Evolutionary conservation across 2,888 invertebrate species (phyloP).

Genomic region (Ochlodes sylvanus): DNA sequence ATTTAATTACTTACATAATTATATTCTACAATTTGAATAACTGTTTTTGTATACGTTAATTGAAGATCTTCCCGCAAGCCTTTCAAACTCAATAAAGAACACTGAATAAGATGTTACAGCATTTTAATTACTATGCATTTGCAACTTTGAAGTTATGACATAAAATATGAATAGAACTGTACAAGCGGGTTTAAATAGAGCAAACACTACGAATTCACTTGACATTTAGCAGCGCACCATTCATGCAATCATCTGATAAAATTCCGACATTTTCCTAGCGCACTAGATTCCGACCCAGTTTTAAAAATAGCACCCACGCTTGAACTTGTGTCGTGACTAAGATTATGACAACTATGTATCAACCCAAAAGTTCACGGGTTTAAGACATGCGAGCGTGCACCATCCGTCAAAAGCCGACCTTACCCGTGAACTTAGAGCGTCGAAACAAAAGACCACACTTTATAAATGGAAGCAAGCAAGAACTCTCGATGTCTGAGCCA

Average conservation of each 20-base stretch:
- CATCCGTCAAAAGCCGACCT: constrained; percentile 38
- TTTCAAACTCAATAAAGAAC: neutral
- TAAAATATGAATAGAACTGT: constrained; percentile 34
- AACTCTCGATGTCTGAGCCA: constrained; percentile 63
- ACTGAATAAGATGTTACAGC: neutral
- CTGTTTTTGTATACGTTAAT: too few relatives aligned
- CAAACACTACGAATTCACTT: constrained; percentile 35
- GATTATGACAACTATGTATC: constrained; percentile 45
- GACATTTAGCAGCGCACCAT: constrained; percentile 36
- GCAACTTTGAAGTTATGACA: constrained; percentile 16
- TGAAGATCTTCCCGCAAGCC: neutral
- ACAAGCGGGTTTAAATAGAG: constrained; percentile 14
- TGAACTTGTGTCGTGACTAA: constrained; percentile 43
- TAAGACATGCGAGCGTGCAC: constrained; percentile 37
- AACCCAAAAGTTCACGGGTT: constrained; percentile 37
- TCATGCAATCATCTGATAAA: constrained; percentile 39
- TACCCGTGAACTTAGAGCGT: constrained; percentile 49
- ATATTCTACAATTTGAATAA: too few relatives aligned
- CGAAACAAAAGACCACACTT: constrained; percentile 58
- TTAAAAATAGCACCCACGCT: constrained; percentile 41
- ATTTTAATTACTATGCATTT: constrained; percentile 22
- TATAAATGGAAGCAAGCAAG: constrained; percentile 55
- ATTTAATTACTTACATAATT: too few relatives aligned
- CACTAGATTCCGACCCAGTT: constrained; percentile 37
- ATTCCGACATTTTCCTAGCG: constrained; percentile 40